A percentile compares a stretch with the other conserved stretches of the same genome.
Evolutionary conservation across 1,140 invertebrate species (phyloP).

Genomic region (Bicyclus anynana): DNA sequence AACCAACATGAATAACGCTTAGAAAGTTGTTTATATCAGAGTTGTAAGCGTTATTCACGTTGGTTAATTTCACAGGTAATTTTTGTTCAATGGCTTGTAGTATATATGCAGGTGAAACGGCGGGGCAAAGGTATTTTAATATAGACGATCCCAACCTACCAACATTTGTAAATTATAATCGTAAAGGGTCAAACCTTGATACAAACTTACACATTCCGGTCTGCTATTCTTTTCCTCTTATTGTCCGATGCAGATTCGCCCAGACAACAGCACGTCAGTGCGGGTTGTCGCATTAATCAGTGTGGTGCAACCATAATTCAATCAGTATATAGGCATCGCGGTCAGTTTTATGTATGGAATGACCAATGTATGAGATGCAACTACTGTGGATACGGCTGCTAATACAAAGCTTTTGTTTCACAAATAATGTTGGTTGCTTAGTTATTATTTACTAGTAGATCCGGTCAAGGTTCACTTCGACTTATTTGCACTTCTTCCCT

Average conservation of each 20-base stretch:
- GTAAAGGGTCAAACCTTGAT: conserved; percentile 46
- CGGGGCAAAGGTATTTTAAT: no score
- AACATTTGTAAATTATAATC: no score
- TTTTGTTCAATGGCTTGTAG: no score
- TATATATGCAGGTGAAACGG: no score
- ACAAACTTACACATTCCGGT: conserved; percentile 34
- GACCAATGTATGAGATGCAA: conserved; percentile 42
- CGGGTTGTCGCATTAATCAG: conserved; percentile 72
- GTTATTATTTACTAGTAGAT: no score
- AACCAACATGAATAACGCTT: no score
- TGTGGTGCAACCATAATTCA: conserved; percentile 70
- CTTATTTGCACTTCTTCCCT: no score
- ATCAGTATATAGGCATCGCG: conserved; percentile 44
- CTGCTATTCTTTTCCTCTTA: conserved; percentile 41
- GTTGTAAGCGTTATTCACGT: no score
- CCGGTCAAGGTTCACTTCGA: no score
- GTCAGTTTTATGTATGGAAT: conserved; percentile 46
- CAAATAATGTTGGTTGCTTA: neutral
- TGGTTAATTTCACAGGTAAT: no score
- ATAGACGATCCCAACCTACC: no score
- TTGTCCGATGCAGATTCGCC: conserved; percentile 62
- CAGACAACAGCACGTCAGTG: conserved; percentile 69
- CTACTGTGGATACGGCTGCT: conserved; percentile 28
- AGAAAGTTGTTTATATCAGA: no score
- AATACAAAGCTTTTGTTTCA: neutral